These are phyloP conservation scores for Ariopsis seemanni DNA, from an alignment of 2,113 vertebrate species.

Conservation along the genomic window DNA sequence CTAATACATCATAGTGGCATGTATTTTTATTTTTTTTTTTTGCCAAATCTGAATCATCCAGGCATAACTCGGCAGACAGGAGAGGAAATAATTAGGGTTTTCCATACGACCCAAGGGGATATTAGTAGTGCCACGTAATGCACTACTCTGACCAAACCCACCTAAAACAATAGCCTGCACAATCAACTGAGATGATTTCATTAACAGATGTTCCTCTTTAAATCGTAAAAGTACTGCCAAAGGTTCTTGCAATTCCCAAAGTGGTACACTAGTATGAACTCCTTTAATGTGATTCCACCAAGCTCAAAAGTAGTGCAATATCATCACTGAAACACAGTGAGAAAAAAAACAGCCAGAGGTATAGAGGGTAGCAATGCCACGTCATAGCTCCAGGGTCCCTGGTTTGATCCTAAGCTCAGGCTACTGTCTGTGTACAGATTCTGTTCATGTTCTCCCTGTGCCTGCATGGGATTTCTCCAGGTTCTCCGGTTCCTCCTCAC, in stretches of 20 bases:
- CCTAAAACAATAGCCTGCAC: background rate
- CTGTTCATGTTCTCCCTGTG: background rate
- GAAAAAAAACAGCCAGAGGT: background rate
- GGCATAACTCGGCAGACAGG: background rate
- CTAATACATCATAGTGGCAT: too few relatives aligned
- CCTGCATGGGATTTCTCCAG: background rate
- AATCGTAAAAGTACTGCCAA: background rate
- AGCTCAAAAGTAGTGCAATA: background rate
- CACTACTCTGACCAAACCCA: background rate
- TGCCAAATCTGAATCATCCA: slow-evolving; percentile 2
- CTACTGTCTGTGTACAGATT: background rate
- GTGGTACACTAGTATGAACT: background rate
- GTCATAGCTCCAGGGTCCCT: background rate
- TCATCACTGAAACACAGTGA: background rate
- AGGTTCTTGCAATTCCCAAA: background rate
- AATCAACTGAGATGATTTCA: background rate
- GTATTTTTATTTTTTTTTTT: background rate
- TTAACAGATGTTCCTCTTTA: background rate
- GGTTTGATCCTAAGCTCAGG: background rate
- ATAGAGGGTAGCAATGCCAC: background rate
- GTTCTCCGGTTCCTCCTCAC: background rate
- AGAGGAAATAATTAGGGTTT: slow-evolving; percentile 2
- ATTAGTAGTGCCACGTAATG: background rate
- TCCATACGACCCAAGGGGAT: background rate
- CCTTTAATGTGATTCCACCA: background rate